Evolutionary conservation across 2,888 invertebrate genomes (phyloP), one percentile per base, ranked within the genome.

Genomic region (Molorchus minor): DNA sequence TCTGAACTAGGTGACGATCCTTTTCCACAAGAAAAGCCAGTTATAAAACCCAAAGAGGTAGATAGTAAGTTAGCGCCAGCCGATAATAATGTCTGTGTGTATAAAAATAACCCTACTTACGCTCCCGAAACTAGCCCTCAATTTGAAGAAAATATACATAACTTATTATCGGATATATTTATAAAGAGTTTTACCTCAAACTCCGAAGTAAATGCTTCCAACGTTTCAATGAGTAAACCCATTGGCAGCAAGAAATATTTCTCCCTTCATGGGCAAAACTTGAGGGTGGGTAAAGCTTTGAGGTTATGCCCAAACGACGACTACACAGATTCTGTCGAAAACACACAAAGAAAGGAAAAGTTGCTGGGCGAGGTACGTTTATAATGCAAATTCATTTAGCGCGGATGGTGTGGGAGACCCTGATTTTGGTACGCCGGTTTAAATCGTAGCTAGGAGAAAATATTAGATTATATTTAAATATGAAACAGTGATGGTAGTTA

Each of bases 381-480:
- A 81, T 66, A 81, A 80, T 64, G 78, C 80, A 15, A 80, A 80
- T 68, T 76, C 77, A 53, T 63, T 78, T 49, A 77, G 76, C 58
- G 79, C 80, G 1, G 83, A 83, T 64, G 87, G 87, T 40, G 84
- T 86, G 69, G 88, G 88, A 0, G 87, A 88, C 80, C 87, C 88
- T 0, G 87, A 87, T 80, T 88, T 88, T 77, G 88, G 88, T 65
- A 88, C 88, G 2, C 88, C 88, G 8, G 88, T 88, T 69, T 88
- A 83, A 51, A n/a, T 5, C 8, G 33, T 61, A 57, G 61, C 36
- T 61, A 56, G 61, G 54, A 29, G 30, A 55, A 29, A 52, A 36
- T 19, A 43, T 35, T 44, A 55, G 59, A 30, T 44, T 47, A 49
- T 59, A 59, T 59, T 59, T 55, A 43, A 57, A 51, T 35, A 51